Conservation (phyloP, 2,888 invertebrate species). For the Phengaris arion region DNA sequence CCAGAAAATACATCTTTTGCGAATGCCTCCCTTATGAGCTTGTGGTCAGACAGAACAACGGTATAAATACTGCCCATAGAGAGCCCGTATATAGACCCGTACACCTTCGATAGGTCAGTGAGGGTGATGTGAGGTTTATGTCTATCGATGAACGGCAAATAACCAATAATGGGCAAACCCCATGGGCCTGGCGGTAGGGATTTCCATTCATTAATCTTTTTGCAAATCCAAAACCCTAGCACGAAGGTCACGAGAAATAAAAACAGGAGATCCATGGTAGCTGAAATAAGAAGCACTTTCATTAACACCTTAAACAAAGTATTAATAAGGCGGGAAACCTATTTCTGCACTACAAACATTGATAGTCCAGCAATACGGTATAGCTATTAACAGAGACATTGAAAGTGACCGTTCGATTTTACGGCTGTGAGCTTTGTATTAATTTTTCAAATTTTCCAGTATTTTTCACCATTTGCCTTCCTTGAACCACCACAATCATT, state of each 20-base stretch:
- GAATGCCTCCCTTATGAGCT: slow-evolving; percentile 85
- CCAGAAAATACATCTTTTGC: slow-evolving; percentile 86
- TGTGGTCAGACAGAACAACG: slow-evolving; percentile 87
- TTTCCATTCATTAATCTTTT: slow-evolving; percentile 64
- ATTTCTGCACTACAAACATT: too few relatives aligned
- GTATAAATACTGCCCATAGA: slow-evolving; percentile 87
- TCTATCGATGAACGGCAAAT: slow-evolving; percentile 85
- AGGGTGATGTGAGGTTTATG: slow-evolving; percentile 85
- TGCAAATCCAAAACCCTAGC: slow-evolving; percentile 53
- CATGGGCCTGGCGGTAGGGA: slow-evolving; percentile 87
- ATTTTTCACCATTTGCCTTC: too few relatives aligned
- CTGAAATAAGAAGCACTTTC: slow-evolving; percentile 30
- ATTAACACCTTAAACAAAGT: too few relatives aligned
- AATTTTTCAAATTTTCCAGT: too few relatives aligned
- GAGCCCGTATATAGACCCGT: slow-evolving; percentile 87
- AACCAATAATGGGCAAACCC: slow-evolving; percentile 89
- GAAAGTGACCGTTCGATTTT: too few relatives aligned
- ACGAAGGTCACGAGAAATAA: slow-evolving; percentile 42
- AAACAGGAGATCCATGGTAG: slow-evolving; percentile 42
- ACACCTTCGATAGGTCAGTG: slow-evolving; percentile 82
- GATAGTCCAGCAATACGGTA: too few relatives aligned
- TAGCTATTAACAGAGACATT: too few relatives aligned
- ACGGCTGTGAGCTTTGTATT: too few relatives aligned
- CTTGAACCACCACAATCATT: too few relatives aligned
- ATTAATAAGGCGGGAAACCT: too few relatives aligned